Evolutionary conservation across 2,888 invertebrate species (phyloP).

Genomic region (Opisthograptis luteolata): DNA sequence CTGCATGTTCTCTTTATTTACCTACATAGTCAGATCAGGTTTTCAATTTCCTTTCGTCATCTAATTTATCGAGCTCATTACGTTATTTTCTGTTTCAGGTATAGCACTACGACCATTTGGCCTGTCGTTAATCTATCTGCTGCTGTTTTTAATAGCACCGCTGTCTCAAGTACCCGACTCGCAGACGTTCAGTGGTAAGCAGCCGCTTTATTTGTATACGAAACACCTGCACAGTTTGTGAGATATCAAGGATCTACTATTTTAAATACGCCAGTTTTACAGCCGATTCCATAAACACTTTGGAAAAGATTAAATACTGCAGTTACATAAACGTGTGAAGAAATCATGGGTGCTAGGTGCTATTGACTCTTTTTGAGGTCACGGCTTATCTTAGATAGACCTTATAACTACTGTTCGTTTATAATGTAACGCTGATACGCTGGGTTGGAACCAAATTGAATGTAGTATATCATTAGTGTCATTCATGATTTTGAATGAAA

Average conservation of each 20-base stretch:
- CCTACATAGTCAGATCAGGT: no score
- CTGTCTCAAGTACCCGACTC: conserved; percentile 89
- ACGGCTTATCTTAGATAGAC: conserved; percentile 25
- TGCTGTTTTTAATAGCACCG: conserved; percentile 90
- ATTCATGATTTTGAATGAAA: no score
- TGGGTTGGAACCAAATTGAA: no score
- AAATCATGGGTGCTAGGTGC: conserved; percentile 12
- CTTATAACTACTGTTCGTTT: background rate
- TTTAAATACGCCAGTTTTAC: conserved; percentile 18
- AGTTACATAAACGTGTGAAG: conserved; percentile 11
- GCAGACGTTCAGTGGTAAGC: conserved; percentile 86
- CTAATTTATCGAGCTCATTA: background rate
- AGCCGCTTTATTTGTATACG: conserved; percentile 5
- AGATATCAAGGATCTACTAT: no score
- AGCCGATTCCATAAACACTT: conserved; percentile 12
- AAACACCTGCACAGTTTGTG: background rate
- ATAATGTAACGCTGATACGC: background rate
- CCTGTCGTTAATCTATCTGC: conserved; percentile 91
- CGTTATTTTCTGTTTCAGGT: conserved; percentile 84
- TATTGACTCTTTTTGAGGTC: conserved; percentile 28
- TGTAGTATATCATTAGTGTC: no score
- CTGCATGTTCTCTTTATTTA: no score
- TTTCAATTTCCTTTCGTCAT: background rate
- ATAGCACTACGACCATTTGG: conserved; percentile 92
- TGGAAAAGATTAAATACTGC: conserved; percentile 5